phyloP scores from a whole-genome alignment of 2,797 vertebrate genomes.

The Anableps anableps region DNA sequence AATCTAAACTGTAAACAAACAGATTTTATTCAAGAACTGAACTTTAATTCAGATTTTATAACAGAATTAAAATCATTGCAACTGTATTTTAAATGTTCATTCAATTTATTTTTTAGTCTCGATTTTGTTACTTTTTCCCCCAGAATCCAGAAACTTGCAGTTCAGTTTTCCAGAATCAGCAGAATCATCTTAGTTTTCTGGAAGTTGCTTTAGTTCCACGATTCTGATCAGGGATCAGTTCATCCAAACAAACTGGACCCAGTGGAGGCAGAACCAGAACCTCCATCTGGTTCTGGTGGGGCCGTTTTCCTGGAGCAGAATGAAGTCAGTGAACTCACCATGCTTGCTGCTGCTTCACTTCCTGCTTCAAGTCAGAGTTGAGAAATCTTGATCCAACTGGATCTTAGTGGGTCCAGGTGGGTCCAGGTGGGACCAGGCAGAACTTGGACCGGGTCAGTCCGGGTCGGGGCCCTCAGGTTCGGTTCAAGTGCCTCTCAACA shows the following conservation, averaged over 20 bases:
- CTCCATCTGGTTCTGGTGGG: not conserved
- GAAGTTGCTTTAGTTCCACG: not conserved
- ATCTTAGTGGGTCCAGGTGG: constrained; percentile 12
- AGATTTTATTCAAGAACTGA: not conserved
- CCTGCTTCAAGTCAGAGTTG: constrained; percentile 57
- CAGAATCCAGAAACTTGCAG: not conserved
- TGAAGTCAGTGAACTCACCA: constrained; percentile 62
- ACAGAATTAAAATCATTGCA: not conserved
- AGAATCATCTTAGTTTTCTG: not conserved
- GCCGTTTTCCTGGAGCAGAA: not conserved
- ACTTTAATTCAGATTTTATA: not conserved
- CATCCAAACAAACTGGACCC: not conserved
- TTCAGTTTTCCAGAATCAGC: not conserved
- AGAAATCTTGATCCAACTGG: constrained; percentile 35
- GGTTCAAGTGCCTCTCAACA: not conserved
- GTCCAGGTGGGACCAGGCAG: constrained; percentile 14
- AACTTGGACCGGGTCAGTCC: constrained; percentile 6
- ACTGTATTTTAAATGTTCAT: not conserved
- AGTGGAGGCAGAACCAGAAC: not conserved
- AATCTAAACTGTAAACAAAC: not conserved
- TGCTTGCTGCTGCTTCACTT: constrained; percentile 58
- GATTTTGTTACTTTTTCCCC: not conserved
- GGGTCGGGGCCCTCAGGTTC: not conserved
- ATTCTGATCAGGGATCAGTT: not conserved
- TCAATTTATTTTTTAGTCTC: not conserved